Percentiles rank a stretch among this genome's conserved stretches.
Conservation (phyloP, 2,888 invertebrate species). For the Lottia gigantea region DNA sequence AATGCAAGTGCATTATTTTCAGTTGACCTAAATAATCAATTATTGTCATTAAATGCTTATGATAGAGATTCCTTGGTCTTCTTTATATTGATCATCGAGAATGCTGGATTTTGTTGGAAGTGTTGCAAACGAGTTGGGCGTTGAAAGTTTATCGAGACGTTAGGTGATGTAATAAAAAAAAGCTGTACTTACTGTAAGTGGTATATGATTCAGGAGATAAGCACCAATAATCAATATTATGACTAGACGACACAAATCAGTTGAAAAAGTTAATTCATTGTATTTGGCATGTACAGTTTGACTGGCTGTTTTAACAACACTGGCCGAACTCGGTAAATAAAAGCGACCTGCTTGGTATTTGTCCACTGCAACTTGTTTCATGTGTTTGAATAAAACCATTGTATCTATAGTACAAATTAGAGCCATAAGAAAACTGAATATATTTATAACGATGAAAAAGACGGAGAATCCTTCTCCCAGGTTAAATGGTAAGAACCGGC, state of each 20-base stretch:
- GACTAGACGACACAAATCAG: slow-evolving; percentile 50
- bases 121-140: too few species aligned
- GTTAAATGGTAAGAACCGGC: slow-evolving; percentile 45
- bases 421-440: slow-evolving; percentile 37
- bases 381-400: slow-evolving; percentile 41
- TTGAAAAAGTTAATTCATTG: slow-evolving; percentile 48
- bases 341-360: slow-evolving; percentile 50
- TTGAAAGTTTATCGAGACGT: too few species aligned
- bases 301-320: slow-evolving; percentile 17
- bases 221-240: slow-evolving; percentile 37
- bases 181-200: slow-evolving; percentile 49
- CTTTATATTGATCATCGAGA: too few species aligned
- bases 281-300: slow-evolving; percentile 43
- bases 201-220: slow-evolving; percentile 41
- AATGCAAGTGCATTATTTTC: too few species aligned
- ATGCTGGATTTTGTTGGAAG: too few species aligned
- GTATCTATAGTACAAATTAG: slow-evolving; percentile 46
- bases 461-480: slow-evolving; percentile 44
- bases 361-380: slow-evolving; percentile 43
- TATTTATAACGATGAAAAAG: slow-evolving; percentile 38
- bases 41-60: too few species aligned
- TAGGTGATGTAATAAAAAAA: background rate
- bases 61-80: too few species aligned
- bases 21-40: too few species aligned
- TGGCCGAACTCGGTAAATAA: slow-evolving; percentile 34